These are phyloP conservation scores for Percopsis transmontana DNA, from an alignment of 2,113 vertebrate genomes.

Conservation along the genomic window DNA sequence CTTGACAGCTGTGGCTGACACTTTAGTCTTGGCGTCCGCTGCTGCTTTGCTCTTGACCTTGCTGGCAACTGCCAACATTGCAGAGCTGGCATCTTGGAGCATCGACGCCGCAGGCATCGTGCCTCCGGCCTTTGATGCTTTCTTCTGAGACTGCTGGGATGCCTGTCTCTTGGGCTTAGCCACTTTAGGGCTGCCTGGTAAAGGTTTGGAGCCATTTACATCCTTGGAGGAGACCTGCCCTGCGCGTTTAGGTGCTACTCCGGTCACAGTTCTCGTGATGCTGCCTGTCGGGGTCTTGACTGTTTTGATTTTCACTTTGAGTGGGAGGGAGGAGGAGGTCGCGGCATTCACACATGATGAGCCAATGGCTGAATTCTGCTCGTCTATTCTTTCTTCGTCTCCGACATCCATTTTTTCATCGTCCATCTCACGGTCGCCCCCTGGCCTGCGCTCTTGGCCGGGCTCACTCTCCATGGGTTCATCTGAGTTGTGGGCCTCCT, in stretches of 20 bases:
- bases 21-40: conserved; percentile 47
- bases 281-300: conserved; percentile 85
- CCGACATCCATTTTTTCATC: conserved; percentile 38
- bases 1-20: conserved; percentile 69
- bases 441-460: conserved; percentile 25
- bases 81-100: conserved; percentile 84
- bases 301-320: conserved; percentile 94
- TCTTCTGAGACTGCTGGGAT: conserved; percentile 70
- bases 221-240: conserved; percentile 43
- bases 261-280: conserved; percentile 85
- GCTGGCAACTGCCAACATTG: conserved; percentile 83
- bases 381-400: conserved; percentile 68
- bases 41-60: conserved; percentile 83
- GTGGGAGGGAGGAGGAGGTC: conserved; percentile 72
- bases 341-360: conserved; percentile 8
- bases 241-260: conserved; percentile 78
- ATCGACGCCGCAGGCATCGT: conserved; percentile 74
- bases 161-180: conserved; percentile 50
- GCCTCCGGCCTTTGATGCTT: conserved; percentile 68
- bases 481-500: conserved; percentile 26
- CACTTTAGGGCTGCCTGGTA: conserved; percentile 42
- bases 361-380: conserved; percentile 47
- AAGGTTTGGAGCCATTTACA: conserved; percentile 50
- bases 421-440: conserved; percentile 8
- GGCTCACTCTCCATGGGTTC: conserved; percentile 45